A percentile compares a stretch with the other conserved stretches of the same genome.
These are phyloP conservation scores for Plodia interpunctella DNA, from an alignment of 1,140 invertebrate genomes.

Conservation along the genomic window DNA sequence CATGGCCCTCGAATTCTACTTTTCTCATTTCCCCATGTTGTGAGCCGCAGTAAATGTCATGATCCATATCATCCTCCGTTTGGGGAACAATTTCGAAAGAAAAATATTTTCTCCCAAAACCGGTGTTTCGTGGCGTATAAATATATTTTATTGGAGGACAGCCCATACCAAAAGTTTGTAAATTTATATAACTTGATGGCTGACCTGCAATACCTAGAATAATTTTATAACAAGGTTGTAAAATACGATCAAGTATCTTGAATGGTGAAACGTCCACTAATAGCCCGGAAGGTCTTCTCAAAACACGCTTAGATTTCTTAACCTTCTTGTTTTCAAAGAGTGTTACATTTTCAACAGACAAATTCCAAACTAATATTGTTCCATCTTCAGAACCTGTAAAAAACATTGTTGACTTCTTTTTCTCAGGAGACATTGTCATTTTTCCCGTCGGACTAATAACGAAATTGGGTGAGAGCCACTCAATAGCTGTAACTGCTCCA, in stretches of 20 bases:
- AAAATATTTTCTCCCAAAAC: conserved; percentile 71
- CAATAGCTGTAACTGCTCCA: conserved; percentile 79
- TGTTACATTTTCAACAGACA: conserved; percentile 69
- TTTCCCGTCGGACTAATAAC: conserved; percentile 79
- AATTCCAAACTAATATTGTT: conserved; percentile 83
- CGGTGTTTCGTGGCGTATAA: conserved; percentile 50
- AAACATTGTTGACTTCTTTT: conserved; percentile 79
- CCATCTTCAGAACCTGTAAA: conserved; percentile 82
- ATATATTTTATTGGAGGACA: conserved; percentile 43
- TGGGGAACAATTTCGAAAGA: conserved; percentile 48
- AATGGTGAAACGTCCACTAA: conserved; percentile 77
- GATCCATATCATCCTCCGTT: conserved; percentile 58
- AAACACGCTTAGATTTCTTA: conserved; percentile 70
- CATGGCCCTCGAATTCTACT: conserved; percentile 79
- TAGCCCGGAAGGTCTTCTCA: conserved; percentile 76
- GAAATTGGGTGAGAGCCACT: conserved; percentile 81
- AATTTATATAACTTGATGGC: conserved; percentile 47
- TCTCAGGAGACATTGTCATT: conserved; percentile 55
- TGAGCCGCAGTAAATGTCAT: conserved; percentile 57
- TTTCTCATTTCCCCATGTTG: conserved; percentile 75
- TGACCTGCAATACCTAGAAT: conserved; percentile 65
- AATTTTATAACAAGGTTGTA: conserved; percentile 80
- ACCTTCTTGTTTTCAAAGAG: conserved; percentile 66
- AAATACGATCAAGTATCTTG: conserved; percentile 76
- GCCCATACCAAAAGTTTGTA: conserved; percentile 66